Evolutionary conservation across 1,140 invertebrate genomes (phyloP), one percentile per base, ranked within the genome.

Genomic region (Drosophila novamexicana): DNA sequence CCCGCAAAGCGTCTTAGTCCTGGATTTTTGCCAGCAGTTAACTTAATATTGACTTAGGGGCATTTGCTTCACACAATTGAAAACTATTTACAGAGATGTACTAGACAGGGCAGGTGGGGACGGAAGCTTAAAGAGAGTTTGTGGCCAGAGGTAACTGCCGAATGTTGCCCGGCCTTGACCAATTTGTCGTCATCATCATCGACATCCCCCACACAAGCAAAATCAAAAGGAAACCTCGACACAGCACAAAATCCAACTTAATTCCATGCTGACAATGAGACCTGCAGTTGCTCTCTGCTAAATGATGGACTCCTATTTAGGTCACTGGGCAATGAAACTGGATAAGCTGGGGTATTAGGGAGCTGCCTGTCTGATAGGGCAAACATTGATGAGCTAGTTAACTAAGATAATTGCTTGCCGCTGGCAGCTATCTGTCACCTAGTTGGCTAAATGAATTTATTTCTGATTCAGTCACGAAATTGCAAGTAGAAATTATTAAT

Each of bases 31-130:
- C 39, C 32, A 52, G 54, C 77, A 72, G 72, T 74, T 79, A 79
- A 88, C 83, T 88, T 83, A 83, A 86, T 86, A 88, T 86, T 86
- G 83, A 77, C 83, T 76, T 79, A 62, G 34, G 34, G 56, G n/a
- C 63, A 82, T 82, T 79, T 81, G 58, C 64, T 56, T 69, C 69
- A 54, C 59, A 71, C 79, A 83, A 74, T 77, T 79, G 79, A 77
- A 88, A 82, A 86, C 83, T 88, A 86, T 88, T 88, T 82, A 79
- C 58, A n/a, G 63, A 29, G 47, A 65, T 52, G 34, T 22, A 34
- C 7, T 29, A n/a, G 5, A 53, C 22, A 18, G 9, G 7, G 0
- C 37, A 4, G 7, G 8, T 10, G 12, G 1, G 29, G 22, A 64
- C 37, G 10, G 39, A n/a, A 7, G n/a, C 2, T 10, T n/a, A 34